Evolutionary conservation across 2,888 invertebrate genomes (phyloP), one percentile per base, ranked within the genome.

Genomic region (Lacanobia wlatinum): DNA sequence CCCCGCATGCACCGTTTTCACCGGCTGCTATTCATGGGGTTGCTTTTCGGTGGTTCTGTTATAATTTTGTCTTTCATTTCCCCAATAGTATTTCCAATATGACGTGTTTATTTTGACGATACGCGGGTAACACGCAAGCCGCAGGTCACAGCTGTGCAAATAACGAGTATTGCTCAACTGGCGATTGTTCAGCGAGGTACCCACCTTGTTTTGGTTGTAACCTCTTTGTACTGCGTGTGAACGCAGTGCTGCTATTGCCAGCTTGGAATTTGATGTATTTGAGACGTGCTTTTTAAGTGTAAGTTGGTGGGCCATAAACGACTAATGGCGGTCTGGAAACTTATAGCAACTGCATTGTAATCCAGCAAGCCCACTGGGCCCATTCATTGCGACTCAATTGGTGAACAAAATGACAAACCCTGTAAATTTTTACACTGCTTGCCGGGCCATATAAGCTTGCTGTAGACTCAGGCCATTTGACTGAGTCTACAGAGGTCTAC

Each of bases 141-240:
- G 68, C 62, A 34, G 73, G 70, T 70, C 66, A 48, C 85, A 85
- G 80, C 87, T 89, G 85, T 82, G 83, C 84, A 89, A 89, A 88
- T 84, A 84, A 68, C 50, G 14, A 28, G 61, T 59, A 71, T 86
- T 84, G 70, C 82, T 83, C 84, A 87, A 89, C 78, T 60, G 73
- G 48, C 83, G 78, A 87, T 90, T 90, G 90, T 90, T 86, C 76
- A 62, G 58, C 78, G 71, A 78, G 77, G 72, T 69, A 67, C 66
- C 62, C 63, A 64, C 48, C 55, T 66, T 85, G 85, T 83, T 89
- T 86, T 85, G 84, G 84, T 67, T 78, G 74, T 77, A 71, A 77
- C 53, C 56, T 64, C 79, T 69, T 73, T 78, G 71, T 67, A 65
- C 43, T 43, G 59, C 76, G 71, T 80, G 80, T 70, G 85, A 83